Base-by-base conservation (phyloP, 2,888 invertebrate species). In the Noctua pronuba region DNA sequence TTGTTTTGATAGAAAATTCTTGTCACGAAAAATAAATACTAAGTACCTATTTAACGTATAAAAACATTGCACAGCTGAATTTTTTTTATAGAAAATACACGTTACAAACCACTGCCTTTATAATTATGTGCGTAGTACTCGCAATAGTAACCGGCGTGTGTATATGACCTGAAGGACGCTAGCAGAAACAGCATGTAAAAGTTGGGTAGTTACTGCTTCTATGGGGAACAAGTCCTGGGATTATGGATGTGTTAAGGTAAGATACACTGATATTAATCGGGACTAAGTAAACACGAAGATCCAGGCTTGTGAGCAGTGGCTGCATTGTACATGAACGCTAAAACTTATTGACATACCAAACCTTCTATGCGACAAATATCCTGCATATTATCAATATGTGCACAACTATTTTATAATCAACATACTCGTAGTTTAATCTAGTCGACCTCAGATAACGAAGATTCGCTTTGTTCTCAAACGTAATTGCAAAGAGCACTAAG, bases 341-440 rank as follows among this genome's bases (percentile, higher is more conserved):
- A 65, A 35, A 38, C n/a, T 62, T 46, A 83, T 77, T 79, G 79
- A 78, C 83, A 79, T 77, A 46, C 67, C 78, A 8, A 31, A 1
- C 60, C 21, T 38, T n/a, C 16, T 13, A 13, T 6, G 24, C 38
- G n/a, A 35, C 46, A 64, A 52, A 83, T 83, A 83, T 46, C 31
- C 2, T 55, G 46, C 31, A 83, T 78, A 41, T 55, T 55, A 24
- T 31, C 24, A 65, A 76, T 65, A 55, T 16, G 21, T 44, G 24
- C 13, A 11, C 28, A 24, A 28, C 24, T 75, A 62, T 78, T 77
- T 73, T 52, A 21, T 18, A 35, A 73, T 49, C 1, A 38, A 35
- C 1, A 41, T 35, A 41, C 52, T 49, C 18, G 13, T 28, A 21
- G 24, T 35, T 46, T 58, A 35, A 52, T 35, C 18, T 31, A 21